Percentiles rank a stretch among this genome's conserved stretches.
These are phyloP conservation scores for Pollenia angustigena DNA, from an alignment of 2,888 invertebrate genomes.

Conservation along the genomic window DNA sequence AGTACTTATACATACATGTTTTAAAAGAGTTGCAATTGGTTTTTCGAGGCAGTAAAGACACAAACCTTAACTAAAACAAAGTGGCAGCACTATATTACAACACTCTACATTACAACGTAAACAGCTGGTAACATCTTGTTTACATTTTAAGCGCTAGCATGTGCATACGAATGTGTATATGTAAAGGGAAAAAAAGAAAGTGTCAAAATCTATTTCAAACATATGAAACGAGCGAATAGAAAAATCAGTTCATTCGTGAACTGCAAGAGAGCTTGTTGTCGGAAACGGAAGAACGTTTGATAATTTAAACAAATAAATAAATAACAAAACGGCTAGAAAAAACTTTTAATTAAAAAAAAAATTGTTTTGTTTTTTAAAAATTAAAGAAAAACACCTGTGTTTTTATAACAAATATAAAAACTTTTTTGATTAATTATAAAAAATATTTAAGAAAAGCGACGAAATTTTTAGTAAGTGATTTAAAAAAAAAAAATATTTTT, in stretches of 20 bases:
- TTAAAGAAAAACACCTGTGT: neutral
- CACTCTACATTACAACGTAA: neutral
- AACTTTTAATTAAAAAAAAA: constrained; percentile 31
- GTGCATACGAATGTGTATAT: neutral
- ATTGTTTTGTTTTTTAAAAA: constrained; percentile 24
- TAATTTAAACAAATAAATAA: neutral
- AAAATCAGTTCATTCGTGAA: constrained; percentile 74
- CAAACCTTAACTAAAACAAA: neutral
- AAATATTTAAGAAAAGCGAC: neutral
- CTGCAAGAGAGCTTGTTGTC: constrained; percentile 72
- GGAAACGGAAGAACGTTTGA: constrained; percentile 67
- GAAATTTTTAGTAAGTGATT: neutral
- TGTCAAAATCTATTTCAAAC: constrained; percentile 40
- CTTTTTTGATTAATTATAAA: neutral
- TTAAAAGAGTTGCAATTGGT: neutral
- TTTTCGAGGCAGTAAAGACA: neutral
- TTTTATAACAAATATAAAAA: neutral
- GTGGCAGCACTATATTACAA: constrained; percentile 21
- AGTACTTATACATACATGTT: neutral
- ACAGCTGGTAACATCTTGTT: constrained; percentile 45
- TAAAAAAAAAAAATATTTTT: neutral
- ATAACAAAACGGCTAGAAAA: constrained; percentile 23
- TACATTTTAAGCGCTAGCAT: neutral
- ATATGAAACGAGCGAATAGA: constrained; percentile 29
- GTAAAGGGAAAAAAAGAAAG: constrained; percentile 15